Percentiles rank a stretch among this genome's conserved stretches.
These are phyloP conservation scores for Barbus barbus DNA, from an alignment of 2,113 vertebrate genomes.

Conservation along the genomic window DNA sequence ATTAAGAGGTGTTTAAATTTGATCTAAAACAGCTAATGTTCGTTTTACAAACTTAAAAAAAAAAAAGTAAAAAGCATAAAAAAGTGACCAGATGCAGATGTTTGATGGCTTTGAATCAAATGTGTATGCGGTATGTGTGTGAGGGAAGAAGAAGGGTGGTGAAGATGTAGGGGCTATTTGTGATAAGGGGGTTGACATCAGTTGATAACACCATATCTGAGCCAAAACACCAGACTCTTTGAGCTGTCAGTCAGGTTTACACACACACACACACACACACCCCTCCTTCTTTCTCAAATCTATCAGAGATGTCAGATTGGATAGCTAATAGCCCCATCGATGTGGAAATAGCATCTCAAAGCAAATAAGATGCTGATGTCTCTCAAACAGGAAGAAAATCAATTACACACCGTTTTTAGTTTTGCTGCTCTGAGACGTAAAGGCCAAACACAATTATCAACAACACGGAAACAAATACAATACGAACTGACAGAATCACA, in stretches of 20 bases:
- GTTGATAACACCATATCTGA: slow-evolving; percentile 31
- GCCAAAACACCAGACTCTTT: slow-evolving; percentile 41
- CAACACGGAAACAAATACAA: slow-evolving; percentile 54
- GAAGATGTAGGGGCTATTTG: neutral
- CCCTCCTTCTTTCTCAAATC: slow-evolving; percentile 3
- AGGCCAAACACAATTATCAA: slow-evolving; percentile 61
- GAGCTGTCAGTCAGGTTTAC: slow-evolving; percentile 42
- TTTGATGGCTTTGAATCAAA: neutral
- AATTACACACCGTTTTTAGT: slow-evolving; percentile 52
- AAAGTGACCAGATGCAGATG: neutral
- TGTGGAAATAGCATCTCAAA: slow-evolving; percentile 49
- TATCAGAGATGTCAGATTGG: slow-evolving; percentile 38
- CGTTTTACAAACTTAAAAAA: neutral
- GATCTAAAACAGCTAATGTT: neutral
- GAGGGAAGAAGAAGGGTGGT: neutral
- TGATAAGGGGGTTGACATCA: slow-evolving; percentile 46
- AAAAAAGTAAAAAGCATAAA: neutral
- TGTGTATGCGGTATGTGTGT: slow-evolving; percentile 13
- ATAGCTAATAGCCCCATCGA: slow-evolving; percentile 52
- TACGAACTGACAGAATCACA: slow-evolving; percentile 54
- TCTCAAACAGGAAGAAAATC: slow-evolving; percentile 54
- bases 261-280: slow-evolving; percentile 13
- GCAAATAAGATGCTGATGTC: slow-evolving; percentile 57
- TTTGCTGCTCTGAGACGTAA: slow-evolving; percentile 53
- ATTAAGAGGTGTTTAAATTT: no score